phyloP scores from a whole-genome alignment of 2,113 vertebrate species.

The Urocynchramus pylzowi region DNA sequence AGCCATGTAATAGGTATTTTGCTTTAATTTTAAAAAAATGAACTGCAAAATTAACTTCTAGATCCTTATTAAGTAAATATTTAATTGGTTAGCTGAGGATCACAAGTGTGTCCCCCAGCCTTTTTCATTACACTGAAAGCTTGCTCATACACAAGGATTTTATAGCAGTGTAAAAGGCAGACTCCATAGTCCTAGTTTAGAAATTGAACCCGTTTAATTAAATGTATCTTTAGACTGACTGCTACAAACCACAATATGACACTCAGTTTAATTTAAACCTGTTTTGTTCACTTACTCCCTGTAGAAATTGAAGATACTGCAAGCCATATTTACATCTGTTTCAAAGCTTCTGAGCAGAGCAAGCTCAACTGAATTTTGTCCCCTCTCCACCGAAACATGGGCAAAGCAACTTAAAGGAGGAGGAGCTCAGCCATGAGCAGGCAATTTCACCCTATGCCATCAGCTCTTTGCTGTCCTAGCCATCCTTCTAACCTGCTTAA shows the following conservation, averaged over 20 bases:
- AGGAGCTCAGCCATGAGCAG: not conserved
- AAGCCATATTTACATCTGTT: not conserved
- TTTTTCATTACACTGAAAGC: slow-evolving; percentile 4
- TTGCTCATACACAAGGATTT: not conserved
- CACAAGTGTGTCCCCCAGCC: not conserved
- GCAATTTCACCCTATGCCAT: not conserved
- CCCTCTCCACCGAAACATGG: not conserved
- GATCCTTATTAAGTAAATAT: not conserved
- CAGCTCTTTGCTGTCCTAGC: not conserved
- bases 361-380: not conserved
- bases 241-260: not conserved
- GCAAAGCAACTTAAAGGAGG: not conserved
- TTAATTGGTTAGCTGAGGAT: slow-evolving; percentile 1
- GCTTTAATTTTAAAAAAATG: not conserved
- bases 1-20: not conserved
- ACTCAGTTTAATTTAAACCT: not conserved
- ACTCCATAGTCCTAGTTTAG: not conserved
- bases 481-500: not conserved
- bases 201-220: slow-evolving; percentile 14
- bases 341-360: not conserved
- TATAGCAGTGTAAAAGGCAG: not conserved
- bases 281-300: not conserved
- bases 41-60: not conserved
- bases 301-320: not conserved
- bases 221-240: not conserved